These are phyloP conservation scores for Shinisaurus crocodilurus DNA, from an alignment of 2,113 vertebrate genomes.

Conservation along the genomic window DNA sequence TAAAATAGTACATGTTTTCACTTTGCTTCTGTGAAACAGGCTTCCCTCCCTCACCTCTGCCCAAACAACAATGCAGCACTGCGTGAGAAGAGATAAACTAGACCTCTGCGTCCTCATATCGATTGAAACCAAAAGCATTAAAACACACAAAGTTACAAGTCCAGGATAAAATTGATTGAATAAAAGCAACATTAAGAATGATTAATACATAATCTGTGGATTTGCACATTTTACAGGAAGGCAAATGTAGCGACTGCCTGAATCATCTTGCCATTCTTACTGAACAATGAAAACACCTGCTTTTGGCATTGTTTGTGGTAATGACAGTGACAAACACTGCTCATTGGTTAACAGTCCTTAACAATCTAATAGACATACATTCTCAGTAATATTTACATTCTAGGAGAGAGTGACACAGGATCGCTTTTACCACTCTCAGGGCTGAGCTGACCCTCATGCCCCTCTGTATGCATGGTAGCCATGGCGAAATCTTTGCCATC, in stretches of 20 bases:
- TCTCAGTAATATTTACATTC: neutral
- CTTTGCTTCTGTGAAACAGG: neutral
- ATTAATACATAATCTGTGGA: conserved; percentile 1
- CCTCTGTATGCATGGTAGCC: neutral
- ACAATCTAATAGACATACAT: neutral
- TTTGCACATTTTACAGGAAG: conserved; percentile 7
- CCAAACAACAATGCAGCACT: neutral
- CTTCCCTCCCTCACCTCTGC: neutral
- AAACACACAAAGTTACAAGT: conserved; percentile 1
- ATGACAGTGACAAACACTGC: neutral
- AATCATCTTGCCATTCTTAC: neutral
- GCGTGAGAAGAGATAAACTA: neutral
- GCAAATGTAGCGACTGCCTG: neutral
- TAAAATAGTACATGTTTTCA: conserved; percentile 1
- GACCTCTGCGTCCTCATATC: neutral
- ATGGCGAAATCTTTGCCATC: neutral
- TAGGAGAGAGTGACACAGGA: neutral
- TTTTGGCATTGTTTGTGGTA: neutral
- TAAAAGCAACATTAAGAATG: conserved; percentile 18
- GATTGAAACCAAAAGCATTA: conserved; percentile 1
- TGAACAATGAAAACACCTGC: neutral
- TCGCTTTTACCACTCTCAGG: neutral
- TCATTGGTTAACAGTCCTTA: neutral
- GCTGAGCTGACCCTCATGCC: neutral
- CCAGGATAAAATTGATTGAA: neutral